These are phyloP conservation scores for Todiramphus saurophagus DNA, from an alignment of 2,113 vertebrate species.

Conservation along the genomic window DNA sequence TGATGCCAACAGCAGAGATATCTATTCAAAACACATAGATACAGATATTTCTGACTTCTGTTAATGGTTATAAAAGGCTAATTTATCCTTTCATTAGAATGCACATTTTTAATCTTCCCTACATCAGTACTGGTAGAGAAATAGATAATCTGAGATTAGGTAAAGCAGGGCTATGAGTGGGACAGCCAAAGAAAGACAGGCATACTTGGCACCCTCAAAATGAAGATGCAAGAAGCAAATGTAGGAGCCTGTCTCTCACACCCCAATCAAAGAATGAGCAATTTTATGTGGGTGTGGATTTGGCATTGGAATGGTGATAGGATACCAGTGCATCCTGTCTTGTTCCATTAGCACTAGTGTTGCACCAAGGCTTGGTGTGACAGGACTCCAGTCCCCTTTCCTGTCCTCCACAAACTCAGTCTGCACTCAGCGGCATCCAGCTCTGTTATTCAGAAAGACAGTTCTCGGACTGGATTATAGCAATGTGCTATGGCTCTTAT, in stretches of 20 bases:
- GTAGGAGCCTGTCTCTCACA: not conserved
- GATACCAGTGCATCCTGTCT: not conserved
- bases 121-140: not conserved
- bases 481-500: accelerated
- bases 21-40: not conserved
- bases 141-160: not conserved
- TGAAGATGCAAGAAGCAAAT: not conserved
- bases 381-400: no score
- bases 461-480: not conserved
- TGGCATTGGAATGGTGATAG: not conserved
- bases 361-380: not conserved
- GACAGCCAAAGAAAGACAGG: not conserved
- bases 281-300: not conserved
- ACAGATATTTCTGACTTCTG: not conserved
- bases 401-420: not conserved
- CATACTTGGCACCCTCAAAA: not conserved
- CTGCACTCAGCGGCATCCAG: not conserved
- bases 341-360: not conserved
- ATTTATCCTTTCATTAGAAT: not conserved
- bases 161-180: not conserved
- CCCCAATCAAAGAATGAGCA: not conserved
- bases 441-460: not conserved
- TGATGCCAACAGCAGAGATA: not conserved
- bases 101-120: not conserved
- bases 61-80: not conserved